Base-by-base conservation (phyloP, 2,888 invertebrate genomes). In the Athalia rosae region DNA sequence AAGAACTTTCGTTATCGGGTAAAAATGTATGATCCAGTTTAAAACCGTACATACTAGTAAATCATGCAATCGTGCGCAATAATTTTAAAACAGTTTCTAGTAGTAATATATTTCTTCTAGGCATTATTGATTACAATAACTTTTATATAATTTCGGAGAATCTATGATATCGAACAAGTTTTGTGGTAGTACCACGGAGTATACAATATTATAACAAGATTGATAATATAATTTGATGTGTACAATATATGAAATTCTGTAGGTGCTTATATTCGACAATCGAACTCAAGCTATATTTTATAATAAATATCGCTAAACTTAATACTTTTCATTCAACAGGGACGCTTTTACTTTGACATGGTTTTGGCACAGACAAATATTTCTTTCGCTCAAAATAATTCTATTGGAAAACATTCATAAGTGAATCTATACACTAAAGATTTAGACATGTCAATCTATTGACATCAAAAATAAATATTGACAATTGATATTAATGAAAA, bases 131-230 rank as follows among this genome's bases (percentile, higher is more conserved):
- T 71, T 71, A 71, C 58, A 71, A 71, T 71, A 43, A 43, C 45
- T 71, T 56, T 3, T 43, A 41, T 63, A 58, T 71, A 58, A 71
- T 71, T 28, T 28, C 28, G 3, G 50, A 45, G 71, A 50, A 71
- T 71, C 71, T 58, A 45, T 71, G 13, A 71, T 71, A 71, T 71
- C 71, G 71, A 71, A 71, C 71, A 71, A 71, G 56, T 71, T 71
- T 58, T 71, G 71, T 71, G 71, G 56, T 13, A 58, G 8, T 71
- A 45, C 71, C 71, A 71, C 71, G 8, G 43, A 71, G 71, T 71
- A 58, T 71, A 58, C 13, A 71, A 56, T 67, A 59, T 3, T 61
- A 71, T 71, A 71, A 71, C 71, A 71, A 71, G 71, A 58, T 56
- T 69, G 28, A 28, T 67, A 58, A n/a, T 58, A 58, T 58, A 58